phyloP scores from a whole-genome alignment of 2,888 invertebrate genomes.

The Drosophila antonietae region DNA sequence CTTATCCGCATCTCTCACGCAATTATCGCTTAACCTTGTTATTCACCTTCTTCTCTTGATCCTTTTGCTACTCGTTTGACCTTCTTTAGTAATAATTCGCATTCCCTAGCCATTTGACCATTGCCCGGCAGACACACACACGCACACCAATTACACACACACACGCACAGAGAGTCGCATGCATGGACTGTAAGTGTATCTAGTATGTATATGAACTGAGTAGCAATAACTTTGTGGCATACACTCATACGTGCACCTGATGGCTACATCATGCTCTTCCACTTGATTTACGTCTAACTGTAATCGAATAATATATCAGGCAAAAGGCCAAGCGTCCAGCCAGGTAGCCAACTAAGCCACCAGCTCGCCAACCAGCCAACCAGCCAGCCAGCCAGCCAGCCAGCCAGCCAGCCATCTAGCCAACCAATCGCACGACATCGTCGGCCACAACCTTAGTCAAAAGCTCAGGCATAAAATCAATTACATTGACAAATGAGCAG shows the following conservation, averaged over 20 bases:
- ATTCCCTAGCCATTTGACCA: conserved; percentile 13
- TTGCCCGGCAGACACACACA: background rate
- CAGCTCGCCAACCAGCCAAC: background rate
- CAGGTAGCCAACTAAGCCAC: conserved; percentile 36
- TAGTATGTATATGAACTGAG: conserved; percentile 39
- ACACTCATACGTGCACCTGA: conserved; percentile 47
- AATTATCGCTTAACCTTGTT: conserved; percentile 33
- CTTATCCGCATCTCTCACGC: conserved; percentile 16
- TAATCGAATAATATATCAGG: conserved; percentile 78
- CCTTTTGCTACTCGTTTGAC: conserved; percentile 42
- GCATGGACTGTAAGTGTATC: conserved; percentile 15
- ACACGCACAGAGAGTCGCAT: background rate
- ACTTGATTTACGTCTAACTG: conserved; percentile 79
- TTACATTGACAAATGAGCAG: conserved; percentile 79
- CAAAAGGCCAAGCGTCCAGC: conserved; percentile 44
- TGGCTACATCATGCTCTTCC: conserved; percentile 76
- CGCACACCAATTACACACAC: background rate
- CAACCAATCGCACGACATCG: conserved; percentile 16
- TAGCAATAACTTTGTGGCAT: conserved; percentile 36
- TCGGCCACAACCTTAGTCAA: conserved; percentile 65
- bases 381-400: background rate
- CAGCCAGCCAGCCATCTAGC: conserved; percentile 3
- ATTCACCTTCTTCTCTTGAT: conserved; percentile 26
- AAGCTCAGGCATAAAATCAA: conserved; percentile 78
- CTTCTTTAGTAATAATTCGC: conserved; percentile 38